Percentiles rank a stretch among this genome's conserved stretches.
Evolutionary conservation across 2,113 vertebrate species (phyloP).

Genomic region (Ochotona princeps): DNA sequence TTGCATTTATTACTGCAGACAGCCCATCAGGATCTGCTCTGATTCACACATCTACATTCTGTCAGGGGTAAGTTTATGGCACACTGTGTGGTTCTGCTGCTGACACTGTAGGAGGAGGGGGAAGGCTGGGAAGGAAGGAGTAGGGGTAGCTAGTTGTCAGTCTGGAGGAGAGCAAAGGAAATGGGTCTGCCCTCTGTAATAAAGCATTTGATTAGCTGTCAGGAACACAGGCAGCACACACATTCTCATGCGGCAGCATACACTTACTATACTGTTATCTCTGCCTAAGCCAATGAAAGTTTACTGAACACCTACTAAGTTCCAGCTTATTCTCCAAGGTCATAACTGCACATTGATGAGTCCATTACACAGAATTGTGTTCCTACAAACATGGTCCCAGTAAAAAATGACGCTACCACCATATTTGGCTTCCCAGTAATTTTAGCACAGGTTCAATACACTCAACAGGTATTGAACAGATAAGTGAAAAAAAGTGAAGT

Average conservation of each 20-base stretch:
- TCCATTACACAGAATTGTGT: neutral
- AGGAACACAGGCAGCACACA: neutral
- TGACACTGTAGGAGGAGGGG: neutral
- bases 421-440: neutral
- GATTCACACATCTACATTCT: conserved; percentile 78
- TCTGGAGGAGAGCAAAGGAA: neutral
- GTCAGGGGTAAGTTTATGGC: conserved; percentile 76
- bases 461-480: neutral
- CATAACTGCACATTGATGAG: neutral
- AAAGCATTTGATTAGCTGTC: neutral
- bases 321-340: neutral
- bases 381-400: neutral
- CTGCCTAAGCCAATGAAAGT: neutral
- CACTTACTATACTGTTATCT: neutral
- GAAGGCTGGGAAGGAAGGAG: neutral
- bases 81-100: conserved; percentile 36
- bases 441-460: rapidly evolving
- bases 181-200: neutral
- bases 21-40: conserved; percentile 71
- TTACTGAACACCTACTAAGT: neutral
- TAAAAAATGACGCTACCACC: neutral
- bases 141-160: neutral
- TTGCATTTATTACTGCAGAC: conserved; percentile 74
- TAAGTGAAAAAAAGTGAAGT: neutral
- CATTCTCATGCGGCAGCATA: too few relatives aligned